A percentile compares a stretch with the other conserved stretches of the same genome.
Evolutionary conservation across 2,113 vertebrate genomes (phyloP).

Genomic region (Pelecanus crispus): DNA sequence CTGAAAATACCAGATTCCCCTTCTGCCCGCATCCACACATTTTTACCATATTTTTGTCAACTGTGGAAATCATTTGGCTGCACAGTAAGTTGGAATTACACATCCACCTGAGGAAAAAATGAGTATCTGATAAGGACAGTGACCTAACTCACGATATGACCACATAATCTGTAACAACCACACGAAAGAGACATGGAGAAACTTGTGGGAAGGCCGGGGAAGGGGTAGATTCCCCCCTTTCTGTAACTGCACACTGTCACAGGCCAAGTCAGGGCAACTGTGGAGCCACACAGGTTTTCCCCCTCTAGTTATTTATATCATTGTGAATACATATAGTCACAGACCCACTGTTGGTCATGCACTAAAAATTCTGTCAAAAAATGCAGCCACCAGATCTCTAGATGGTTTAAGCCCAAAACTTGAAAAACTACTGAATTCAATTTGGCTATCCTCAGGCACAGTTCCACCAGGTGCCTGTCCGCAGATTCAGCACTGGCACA

Average conservation of each 20-base stretch:
- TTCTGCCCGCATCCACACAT: background rate
- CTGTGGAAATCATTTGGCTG: background rate
- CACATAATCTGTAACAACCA: background rate
- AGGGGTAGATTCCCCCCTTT: background rate
- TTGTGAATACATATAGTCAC: background rate
- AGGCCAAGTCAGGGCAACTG: background rate
- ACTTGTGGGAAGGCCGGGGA: background rate
- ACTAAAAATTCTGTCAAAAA: background rate
- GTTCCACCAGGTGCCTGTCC: background rate
- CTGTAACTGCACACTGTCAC: background rate
- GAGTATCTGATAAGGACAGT: background rate
- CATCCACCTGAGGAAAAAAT: background rate
- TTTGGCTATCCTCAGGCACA: background rate
- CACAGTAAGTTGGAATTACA: background rate
- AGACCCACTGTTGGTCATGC: background rate
- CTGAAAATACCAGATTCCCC: background rate
- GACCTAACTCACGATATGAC: background rate
- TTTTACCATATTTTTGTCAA: background rate
- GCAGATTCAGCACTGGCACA: background rate
- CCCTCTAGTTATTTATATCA: background rate
- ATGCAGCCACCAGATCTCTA: background rate
- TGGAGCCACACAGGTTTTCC: background rate
- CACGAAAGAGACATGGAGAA: background rate
- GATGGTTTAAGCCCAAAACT: background rate
- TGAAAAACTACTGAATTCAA: background rate